Percentiles rank a stretch among this genome's conserved stretches.
Conservation (phyloP, 2,888 invertebrate genomes). For the Cosmia pyralina region DNA sequence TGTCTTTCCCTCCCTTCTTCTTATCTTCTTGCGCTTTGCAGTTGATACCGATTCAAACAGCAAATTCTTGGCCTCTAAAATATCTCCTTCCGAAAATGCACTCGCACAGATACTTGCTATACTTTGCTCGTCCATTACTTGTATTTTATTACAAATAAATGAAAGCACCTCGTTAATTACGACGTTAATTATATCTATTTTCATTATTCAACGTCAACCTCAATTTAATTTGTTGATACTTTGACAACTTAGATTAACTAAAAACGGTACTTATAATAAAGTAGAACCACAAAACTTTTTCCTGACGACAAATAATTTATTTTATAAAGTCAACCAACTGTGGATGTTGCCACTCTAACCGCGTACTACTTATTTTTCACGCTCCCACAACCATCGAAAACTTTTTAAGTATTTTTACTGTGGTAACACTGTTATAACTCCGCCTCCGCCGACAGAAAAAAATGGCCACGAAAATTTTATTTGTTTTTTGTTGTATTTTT, state of each 20-base stretch:
- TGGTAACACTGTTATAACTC: slow-evolving; percentile 51
- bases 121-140: too few species aligned
- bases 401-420: slow-evolving; percentile 59
- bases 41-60: too few species aligned
- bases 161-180: too few species aligned
- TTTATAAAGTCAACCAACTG: slow-evolving; percentile 29
- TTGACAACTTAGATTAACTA: not conserved
- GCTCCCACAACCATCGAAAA: slow-evolving; percentile 45
- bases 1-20: too few species aligned
- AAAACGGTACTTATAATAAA: not conserved
- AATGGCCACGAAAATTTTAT: slow-evolving; percentile 21
- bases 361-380: slow-evolving; percentile 59
- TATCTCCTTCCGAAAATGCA: too few species aligned
- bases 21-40: too few species aligned
- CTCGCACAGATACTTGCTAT: too few species aligned
- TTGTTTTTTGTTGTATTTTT: slow-evolving; percentile 30
- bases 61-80: too few species aligned
- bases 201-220: not conserved
- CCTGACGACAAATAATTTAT: slow-evolving; percentile 18
- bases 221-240: not conserved
- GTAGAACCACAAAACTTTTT: not conserved
- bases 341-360: slow-evolving; percentile 38
- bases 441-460: slow-evolving; percentile 28
- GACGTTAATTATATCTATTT: not conserved
- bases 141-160: too few species aligned